A percentile compares a stretch with the other conserved stretches of the same genome.
These are phyloP conservation scores for Dryobota labecula DNA, from an alignment of 2,888 invertebrate species.

Conservation along the genomic window DNA sequence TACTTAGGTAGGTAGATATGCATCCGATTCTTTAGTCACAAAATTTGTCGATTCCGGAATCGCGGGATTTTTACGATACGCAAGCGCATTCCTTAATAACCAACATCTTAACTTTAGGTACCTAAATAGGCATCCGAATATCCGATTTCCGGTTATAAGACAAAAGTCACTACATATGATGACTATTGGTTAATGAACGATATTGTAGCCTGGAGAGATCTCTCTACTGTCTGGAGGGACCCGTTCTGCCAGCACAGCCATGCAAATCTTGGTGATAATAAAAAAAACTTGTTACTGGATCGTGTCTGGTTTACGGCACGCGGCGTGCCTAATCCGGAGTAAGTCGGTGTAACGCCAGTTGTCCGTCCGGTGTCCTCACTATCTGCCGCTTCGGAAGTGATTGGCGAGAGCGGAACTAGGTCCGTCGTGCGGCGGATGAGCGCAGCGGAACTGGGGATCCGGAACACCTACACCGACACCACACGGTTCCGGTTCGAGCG, in stretches of 20 bases:
- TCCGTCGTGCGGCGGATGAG: slow-evolving; percentile 36
- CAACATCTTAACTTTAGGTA: no score
- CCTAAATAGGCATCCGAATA: no score
- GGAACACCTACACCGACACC: slow-evolving; percentile 21
- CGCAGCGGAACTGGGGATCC: slow-evolving; percentile 34
- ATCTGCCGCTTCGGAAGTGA: slow-evolving; percentile 42
- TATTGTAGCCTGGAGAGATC: not conserved
- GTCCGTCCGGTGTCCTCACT: slow-evolving; percentile 45
- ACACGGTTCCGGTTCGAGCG: not conserved
- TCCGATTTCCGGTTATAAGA: no score
- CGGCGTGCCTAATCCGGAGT: not conserved
- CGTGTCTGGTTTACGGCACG: not conserved
- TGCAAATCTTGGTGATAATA: not conserved
- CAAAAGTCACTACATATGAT: not conserved
- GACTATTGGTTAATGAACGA: not conserved
- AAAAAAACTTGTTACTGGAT: not conserved
- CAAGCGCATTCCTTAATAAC: no score
- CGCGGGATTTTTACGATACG: no score
- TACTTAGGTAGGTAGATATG: no score
- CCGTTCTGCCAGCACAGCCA: not conserved
- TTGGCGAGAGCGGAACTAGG: slow-evolving; percentile 40
- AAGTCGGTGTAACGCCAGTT: not conserved
- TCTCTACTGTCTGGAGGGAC: not conserved
- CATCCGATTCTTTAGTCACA: no score
- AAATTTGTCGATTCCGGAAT: no score